phyloP scores from a whole-genome alignment of 2,113 vertebrate genomes.

The Pogona vitticeps region DNA sequence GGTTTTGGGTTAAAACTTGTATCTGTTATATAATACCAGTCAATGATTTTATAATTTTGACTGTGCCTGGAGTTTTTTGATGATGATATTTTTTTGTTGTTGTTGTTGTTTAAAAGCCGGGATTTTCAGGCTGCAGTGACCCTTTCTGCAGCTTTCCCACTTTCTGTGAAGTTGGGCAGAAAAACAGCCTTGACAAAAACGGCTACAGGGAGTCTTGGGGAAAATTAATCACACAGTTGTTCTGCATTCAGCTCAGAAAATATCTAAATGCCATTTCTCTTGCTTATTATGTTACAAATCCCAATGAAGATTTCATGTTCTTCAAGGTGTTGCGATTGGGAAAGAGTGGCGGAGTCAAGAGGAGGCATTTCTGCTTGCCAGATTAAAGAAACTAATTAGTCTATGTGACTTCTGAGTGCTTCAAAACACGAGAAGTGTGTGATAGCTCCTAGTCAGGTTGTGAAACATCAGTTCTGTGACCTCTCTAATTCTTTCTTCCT shows the following conservation, averaged over 20 bases:
- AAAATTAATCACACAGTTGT: neutral
- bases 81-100: too few species aligned
- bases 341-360: constrained; percentile 52
- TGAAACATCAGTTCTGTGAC: constrained; percentile 57
- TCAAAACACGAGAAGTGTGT: constrained; percentile 65
- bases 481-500: constrained; percentile 71
- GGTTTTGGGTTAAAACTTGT: too few species aligned
- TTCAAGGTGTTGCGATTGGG: constrained; percentile 68
- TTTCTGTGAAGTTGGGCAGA: neutral
- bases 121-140: neutral
- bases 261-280: constrained; percentile 35
- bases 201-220: neutral
- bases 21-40: too few species aligned
- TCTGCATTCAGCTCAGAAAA: neutral
- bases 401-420: constrained; percentile 69
- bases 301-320: constrained; percentile 63
- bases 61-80: too few species aligned
- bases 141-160: neutral
- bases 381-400: constrained; percentile 79
- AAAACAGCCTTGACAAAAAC: neutral
- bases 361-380: constrained; percentile 60
- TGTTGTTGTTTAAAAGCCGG: neutral
- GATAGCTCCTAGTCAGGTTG: constrained; percentile 64
- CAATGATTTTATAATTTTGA: too few species aligned
- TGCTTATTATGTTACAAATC: constrained; percentile 37